Conservation (phyloP, 2,113 vertebrate species). For the Butorides virescens region DNA sequence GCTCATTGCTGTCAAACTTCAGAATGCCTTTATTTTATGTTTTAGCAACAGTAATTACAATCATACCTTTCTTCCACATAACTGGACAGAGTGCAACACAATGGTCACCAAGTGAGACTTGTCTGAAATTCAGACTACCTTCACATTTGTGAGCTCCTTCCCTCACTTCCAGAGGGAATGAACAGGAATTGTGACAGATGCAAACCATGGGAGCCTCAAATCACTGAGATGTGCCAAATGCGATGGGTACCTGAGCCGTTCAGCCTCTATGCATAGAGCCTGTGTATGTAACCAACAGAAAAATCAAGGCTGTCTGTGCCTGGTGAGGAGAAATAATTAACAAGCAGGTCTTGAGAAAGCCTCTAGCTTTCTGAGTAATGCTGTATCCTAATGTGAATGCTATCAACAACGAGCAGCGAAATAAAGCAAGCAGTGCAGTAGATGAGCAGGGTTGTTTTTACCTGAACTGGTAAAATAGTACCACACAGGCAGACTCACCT, state of each 20-base stretch:
- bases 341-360: neutral
- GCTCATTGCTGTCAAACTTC: neutral
- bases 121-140: neutral
- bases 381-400: neutral
- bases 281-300: neutral
- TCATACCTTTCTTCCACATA: neutral
- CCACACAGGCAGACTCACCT: neutral
- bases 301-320: neutral
- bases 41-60: neutral
- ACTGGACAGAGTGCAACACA: neutral
- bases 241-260: accelerated
- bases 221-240: neutral
- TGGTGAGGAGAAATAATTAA: neutral
- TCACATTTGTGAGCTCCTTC: neutral
- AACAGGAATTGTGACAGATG: neutral
- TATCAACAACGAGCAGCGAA: neutral
- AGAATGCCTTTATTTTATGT: neutral
- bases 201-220: neutral
- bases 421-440: neutral
- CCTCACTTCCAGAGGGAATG: neutral
- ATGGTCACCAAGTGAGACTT: neutral
- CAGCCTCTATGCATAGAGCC: neutral
- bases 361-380: neutral
- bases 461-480: neutral
- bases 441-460: neutral